Evolutionary conservation across 2,113 vertebrate genomes (phyloP).

Genomic region (Polypterus senegalus): DNA sequence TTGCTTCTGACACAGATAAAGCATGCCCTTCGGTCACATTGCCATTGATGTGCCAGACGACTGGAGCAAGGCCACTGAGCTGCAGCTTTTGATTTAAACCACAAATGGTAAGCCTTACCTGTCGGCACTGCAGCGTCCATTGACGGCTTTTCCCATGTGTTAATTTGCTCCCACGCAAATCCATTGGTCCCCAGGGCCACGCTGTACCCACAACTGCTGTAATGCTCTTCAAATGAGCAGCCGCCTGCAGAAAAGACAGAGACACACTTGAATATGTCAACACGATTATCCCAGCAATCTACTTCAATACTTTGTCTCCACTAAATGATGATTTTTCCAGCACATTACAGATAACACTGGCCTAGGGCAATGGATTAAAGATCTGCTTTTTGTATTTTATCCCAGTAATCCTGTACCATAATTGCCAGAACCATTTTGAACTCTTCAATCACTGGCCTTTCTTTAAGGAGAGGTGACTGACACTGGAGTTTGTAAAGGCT

Average conservation of each 20-base stretch:
- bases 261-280: constrained; percentile 30
- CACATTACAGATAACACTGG: constrained; percentile 45
- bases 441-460: no score
- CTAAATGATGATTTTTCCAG: constrained; percentile 42
- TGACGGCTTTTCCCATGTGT: constrained; percentile 88
- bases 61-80: background rate
- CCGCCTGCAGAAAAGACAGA: constrained; percentile 57
- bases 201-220: constrained; percentile 84
- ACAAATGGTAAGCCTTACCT: constrained; percentile 44
- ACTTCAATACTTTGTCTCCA: constrained; percentile 44
- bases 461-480: no score
- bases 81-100: no score
- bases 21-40: background rate
- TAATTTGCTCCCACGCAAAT: constrained; percentile 94
- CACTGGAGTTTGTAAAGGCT: no score
- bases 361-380: constrained; percentile 33
- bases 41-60: background rate
- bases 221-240: constrained; percentile 86
- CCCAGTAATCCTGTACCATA: no score
- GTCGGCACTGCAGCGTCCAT: constrained; percentile 79
- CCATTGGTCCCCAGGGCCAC: constrained; percentile 89
- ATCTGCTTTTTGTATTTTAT: constrained; percentile 4
- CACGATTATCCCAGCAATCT: constrained; percentile 42
- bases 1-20: no score
- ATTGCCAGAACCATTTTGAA: no score